Conservation (phyloP, 2,113 vertebrate genomes). For the Xerus inauris region DNA sequence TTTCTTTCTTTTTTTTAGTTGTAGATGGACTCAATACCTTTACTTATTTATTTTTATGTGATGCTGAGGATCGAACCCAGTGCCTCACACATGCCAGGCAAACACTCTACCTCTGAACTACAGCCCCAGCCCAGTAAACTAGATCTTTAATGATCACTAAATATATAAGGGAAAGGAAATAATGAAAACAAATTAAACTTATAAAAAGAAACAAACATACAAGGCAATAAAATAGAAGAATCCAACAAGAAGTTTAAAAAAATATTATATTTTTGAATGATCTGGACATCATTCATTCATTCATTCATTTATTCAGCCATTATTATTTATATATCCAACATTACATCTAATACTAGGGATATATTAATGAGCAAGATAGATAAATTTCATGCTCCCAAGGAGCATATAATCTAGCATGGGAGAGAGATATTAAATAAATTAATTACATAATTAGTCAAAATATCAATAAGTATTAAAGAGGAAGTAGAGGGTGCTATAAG, state of each 20-base stretch:
- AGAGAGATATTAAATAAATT: neutral
- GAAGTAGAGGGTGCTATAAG: neutral
- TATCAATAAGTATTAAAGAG: neutral
- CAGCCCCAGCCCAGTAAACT: too few species aligned
- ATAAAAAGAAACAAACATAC: neutral
- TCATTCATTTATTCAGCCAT: neutral
- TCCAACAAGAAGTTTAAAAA: neutral
- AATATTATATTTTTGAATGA: neutral
- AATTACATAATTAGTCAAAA: neutral
- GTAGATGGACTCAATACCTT: too few species aligned
- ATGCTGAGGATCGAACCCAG: too few species aligned
- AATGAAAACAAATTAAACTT: neutral
- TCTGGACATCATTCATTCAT: neutral
- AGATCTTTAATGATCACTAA: neutral
- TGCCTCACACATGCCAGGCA: too few species aligned
- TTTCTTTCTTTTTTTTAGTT: too few species aligned
- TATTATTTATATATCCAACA: neutral
- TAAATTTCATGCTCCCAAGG: neutral
- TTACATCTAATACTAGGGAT: too few species aligned
- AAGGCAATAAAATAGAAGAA: neutral
- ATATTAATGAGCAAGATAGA: neutral
- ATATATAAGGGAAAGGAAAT: neutral
- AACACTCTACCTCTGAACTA: too few species aligned
- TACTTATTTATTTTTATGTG: too few species aligned
- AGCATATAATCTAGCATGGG: too few species aligned